Base-by-base conservation (phyloP, 2,888 invertebrate genomes). In the Heliconius aoede region DNA sequence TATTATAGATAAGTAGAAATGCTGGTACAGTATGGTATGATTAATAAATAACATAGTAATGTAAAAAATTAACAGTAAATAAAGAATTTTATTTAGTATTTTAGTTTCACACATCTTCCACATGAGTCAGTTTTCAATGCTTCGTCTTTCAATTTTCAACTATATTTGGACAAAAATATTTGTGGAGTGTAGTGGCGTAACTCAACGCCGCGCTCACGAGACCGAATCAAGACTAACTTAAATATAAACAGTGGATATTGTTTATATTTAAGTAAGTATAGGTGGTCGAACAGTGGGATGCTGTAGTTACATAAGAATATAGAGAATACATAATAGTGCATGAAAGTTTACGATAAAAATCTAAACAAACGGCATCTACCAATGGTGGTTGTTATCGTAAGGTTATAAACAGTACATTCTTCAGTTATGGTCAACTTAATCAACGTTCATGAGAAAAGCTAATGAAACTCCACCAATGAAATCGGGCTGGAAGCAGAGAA, bases 391-490 rank as follows among this genome's bases (percentile, higher is more conserved):
- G 60, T 72, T 72, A 72, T 72, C 72, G 26, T 60, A 24, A 60
- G 24, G 28, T 60, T n/a, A 71, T 71, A 71, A 58, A 32, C 69
- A 72, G 26, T 26, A 36, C 30, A 62, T 62, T 30, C 30, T 72
- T 60, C 24, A 55, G 28, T 51, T 55, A 28, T 30, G 55, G 51
- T 30, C 13, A 26, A 69, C n/a, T 55, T 62, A 62, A n/a, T n/a
- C n/a, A n/a, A 62, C 62, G 30, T 55, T 30, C 15, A 4, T 67
- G 40, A 67, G 26, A 40, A 67, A 46, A 40, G 1, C 18, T 40
- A 46, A 46, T 46, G 46, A n/a, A 30, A 8, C n/a, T 55, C 11
- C 11, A 9, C 3, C n/a, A n/a, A n/a, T n/a, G n/a, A n/a, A n/a
- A n/a, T 5, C 3, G 3, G 11, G 11, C 24, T n/a, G 58, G 24